Conservation (phyloP, 2,113 vertebrate species). For the Zootoca vivipara region DNA sequence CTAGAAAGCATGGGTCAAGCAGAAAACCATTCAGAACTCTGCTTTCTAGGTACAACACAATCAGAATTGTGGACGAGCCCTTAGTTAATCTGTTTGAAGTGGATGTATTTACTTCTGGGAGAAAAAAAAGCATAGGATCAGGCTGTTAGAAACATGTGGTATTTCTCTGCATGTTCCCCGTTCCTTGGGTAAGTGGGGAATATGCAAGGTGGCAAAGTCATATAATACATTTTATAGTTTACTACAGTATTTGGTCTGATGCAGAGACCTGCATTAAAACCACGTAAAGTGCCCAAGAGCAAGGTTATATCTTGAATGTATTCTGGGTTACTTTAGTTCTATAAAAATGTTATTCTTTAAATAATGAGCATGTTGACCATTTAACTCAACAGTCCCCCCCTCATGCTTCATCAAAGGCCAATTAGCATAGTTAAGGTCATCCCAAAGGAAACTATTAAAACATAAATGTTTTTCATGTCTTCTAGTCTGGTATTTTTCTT, state of each 20-base stretch:
- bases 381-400: conserved; percentile 51
- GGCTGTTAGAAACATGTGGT: not conserved
- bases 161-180: not conserved
- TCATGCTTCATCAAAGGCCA: conserved; percentile 58
- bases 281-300: not conserved
- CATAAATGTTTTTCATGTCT: conserved; percentile 63
- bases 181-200: not conserved
- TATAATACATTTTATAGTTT: not conserved
- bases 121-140: not conserved
- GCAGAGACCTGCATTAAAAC: fast-evolving
- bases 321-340: conserved; percentile 21
- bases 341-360: conserved; percentile 57
- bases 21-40: too few species aligned
- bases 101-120: not conserved
- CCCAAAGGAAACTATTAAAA: conserved; percentile 65
- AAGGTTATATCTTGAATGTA: conserved; percentile 37
- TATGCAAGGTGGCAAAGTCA: not conserved
- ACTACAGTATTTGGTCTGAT: not conserved
- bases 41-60: too few species aligned
- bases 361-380: conserved; percentile 53
- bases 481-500: conserved; percentile 62
- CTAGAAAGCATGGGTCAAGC: too few species aligned
- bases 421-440: conserved; percentile 55
- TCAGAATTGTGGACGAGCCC: too few species aligned
- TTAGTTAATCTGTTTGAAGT: not conserved